phyloP scores from a whole-genome alignment of 2,888 invertebrate species.

The Iphiclides podalirius region DNA sequence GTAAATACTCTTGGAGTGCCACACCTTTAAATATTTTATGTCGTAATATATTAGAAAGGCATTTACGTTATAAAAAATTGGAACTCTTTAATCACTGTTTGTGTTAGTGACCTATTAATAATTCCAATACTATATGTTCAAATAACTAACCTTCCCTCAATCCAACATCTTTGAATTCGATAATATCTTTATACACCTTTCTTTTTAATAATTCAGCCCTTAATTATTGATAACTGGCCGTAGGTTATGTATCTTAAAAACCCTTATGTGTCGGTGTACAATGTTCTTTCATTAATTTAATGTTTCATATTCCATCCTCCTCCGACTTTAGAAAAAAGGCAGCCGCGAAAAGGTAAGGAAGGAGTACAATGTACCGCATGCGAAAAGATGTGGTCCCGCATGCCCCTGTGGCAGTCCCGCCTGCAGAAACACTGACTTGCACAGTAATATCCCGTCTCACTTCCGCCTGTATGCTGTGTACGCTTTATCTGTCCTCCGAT shows the following conservation, averaged over 20 bases:
- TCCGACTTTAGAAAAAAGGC: constrained; percentile 89
- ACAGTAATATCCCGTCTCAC: constrained; percentile 29
- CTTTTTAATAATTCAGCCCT: no score
- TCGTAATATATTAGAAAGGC: no score
- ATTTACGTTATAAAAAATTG: no score
- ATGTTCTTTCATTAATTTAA: constrained; percentile 73
- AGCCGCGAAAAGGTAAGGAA: constrained; percentile 91
- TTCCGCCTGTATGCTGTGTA: constrained; percentile 39
- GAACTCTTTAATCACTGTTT: no score
- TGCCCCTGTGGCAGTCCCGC: constrained; percentile 57
- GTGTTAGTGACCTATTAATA: no score
- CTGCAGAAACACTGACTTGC: constrained; percentile 29
- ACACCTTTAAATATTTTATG: no score
- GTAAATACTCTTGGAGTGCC: no score
- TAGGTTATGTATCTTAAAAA: background rate
- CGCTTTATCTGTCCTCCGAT: constrained; percentile 53
- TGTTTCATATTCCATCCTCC: constrained; percentile 78
- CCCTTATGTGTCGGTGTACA: constrained; percentile 16
- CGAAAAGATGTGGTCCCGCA: constrained; percentile 67
- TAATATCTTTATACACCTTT: no score
- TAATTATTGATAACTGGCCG: no score
- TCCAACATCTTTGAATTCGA: no score
- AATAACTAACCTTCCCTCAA: no score
- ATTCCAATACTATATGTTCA: no score
- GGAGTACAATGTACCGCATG: constrained; percentile 68